These are phyloP conservation scores for Leucozona laternaria DNA, from an alignment of 2,888 invertebrate species.

Conservation along the genomic window DNA sequence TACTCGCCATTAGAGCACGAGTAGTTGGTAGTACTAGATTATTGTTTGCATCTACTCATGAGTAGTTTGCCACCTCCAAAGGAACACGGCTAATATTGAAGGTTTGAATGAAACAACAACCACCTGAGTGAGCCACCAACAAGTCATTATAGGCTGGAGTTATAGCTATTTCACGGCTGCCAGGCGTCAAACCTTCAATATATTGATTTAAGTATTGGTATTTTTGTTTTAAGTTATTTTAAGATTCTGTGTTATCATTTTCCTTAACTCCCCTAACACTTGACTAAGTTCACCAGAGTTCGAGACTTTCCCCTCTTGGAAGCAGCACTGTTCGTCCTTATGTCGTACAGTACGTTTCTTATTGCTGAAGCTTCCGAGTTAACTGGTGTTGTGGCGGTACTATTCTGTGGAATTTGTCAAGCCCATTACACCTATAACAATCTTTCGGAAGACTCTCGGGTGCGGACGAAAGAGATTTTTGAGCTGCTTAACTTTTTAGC, in stretches of 20 bases:
- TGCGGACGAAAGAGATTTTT: slow-evolving; percentile 95
- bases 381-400: slow-evolving; percentile 98
- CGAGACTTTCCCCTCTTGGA: slow-evolving; percentile 97
- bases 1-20: no score
- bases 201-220: no score
- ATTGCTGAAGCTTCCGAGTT: slow-evolving; percentile 97
- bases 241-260: slow-evolving; percentile 16
- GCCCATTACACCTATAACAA: slow-evolving; percentile 99
- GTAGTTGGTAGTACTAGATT: no score
- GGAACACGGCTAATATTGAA: no score
- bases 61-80: no score
- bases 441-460: slow-evolving; percentile 93
- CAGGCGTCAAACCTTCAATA: no score
- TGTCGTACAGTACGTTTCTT: slow-evolving; percentile 99
- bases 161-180: no score
- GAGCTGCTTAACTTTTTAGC: slow-evolving; percentile 97
- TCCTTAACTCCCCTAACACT: slow-evolving; percentile 84
- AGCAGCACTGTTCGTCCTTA: slow-evolving; percentile 97
- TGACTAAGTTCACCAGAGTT: slow-evolving; percentile 97
- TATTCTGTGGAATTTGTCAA: slow-evolving; percentile 99
- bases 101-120: no score
- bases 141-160: no score
- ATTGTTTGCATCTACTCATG: no score
- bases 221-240: not conserved
- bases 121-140: no score